Evolutionary conservation across 2,888 invertebrate genomes (phyloP).

Genomic region (Masnerella sp.): DNA sequence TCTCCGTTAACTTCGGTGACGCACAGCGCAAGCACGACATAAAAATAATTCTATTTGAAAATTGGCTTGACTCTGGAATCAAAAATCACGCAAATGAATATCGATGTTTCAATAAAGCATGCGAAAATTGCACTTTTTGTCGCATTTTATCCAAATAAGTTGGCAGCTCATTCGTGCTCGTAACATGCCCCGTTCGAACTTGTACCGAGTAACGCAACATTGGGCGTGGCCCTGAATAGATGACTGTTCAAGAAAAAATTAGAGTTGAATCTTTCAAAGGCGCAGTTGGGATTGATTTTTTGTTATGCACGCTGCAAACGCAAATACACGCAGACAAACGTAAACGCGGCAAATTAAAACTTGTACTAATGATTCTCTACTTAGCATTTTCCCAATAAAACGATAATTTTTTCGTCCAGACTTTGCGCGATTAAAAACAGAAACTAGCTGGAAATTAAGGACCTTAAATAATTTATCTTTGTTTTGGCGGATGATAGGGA

Average conservation of each 20-base stretch:
- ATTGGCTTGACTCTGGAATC: too few relatives aligned
- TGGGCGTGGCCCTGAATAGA: slow-evolving; percentile 38
- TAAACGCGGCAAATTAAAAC: slow-evolving; percentile 22
- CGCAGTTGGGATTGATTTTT: slow-evolving; percentile 32
- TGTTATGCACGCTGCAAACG: slow-evolving; percentile 5
- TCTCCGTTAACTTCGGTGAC: too few relatives aligned
- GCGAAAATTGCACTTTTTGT: too few relatives aligned
- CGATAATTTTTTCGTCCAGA: neutral
- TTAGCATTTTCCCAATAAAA: too few relatives aligned
- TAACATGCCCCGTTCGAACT: slow-evolving; percentile 32
- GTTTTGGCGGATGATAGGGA: slow-evolving; percentile 1
- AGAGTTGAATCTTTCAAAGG: slow-evolving; percentile 33
- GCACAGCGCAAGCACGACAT: too few relatives aligned
- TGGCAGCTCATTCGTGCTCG: slow-evolving; percentile 35
- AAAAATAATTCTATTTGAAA: too few relatives aligned
- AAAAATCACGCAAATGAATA: too few relatives aligned
- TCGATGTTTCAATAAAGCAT: too few relatives aligned
- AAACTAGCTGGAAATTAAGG: too few relatives aligned
- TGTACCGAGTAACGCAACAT: slow-evolving; percentile 29
- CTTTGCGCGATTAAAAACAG: too few relatives aligned
- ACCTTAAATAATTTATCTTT: too few relatives aligned
- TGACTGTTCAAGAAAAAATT: slow-evolving; percentile 37
- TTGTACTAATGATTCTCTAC: slow-evolving; percentile 13
- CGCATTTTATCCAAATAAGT: slow-evolving; percentile 28
- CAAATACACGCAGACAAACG: neutral